A percentile compares a stretch with the other conserved stretches of the same genome.
Conservation (phyloP, 2,888 invertebrate genomes). For the Parnassius smintheus region DNA sequence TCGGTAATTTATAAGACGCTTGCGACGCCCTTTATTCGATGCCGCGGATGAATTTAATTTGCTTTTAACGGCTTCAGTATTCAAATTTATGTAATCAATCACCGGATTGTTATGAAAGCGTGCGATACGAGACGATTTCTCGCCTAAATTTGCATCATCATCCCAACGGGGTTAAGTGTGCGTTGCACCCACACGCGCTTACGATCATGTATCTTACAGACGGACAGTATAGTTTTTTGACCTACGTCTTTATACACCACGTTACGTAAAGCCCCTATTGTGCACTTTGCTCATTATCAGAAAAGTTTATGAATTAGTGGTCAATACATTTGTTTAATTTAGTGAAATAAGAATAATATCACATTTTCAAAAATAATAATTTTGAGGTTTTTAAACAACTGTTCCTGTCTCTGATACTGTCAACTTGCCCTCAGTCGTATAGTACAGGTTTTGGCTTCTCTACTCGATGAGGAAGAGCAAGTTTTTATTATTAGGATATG, state of each 20-base stretch:
- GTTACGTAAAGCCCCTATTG: constrained; percentile 18
- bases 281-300: constrained; percentile 1
- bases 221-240: constrained; percentile 25
- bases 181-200: constrained; percentile 40
- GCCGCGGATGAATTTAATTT: constrained; percentile 76
- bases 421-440: too few species aligned
- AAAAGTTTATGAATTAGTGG: too few species aligned
- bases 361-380: too few species aligned
- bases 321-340: too few species aligned
- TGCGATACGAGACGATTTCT: constrained; percentile 73
- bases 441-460: too few species aligned
- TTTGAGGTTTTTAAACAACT: too few species aligned
- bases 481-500: too few species aligned
- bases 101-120: constrained; percentile 78
- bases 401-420: too few species aligned
- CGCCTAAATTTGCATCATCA: constrained; percentile 72
- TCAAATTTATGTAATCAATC: constrained; percentile 79
- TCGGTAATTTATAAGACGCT: constrained; percentile 72
- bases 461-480: too few species aligned
- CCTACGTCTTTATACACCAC: constrained; percentile 15
- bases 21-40: constrained; percentile 69
- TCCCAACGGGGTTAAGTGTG: constrained; percentile 58
- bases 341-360: too few species aligned
- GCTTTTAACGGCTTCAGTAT: constrained; percentile 73
- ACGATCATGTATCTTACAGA: constrained; percentile 29